A percentile compares a stretch with the other conserved stretches of the same genome.
Conservation (phyloP, 2,113 vertebrate species). For the Corynorhinus townsendii region DNA sequence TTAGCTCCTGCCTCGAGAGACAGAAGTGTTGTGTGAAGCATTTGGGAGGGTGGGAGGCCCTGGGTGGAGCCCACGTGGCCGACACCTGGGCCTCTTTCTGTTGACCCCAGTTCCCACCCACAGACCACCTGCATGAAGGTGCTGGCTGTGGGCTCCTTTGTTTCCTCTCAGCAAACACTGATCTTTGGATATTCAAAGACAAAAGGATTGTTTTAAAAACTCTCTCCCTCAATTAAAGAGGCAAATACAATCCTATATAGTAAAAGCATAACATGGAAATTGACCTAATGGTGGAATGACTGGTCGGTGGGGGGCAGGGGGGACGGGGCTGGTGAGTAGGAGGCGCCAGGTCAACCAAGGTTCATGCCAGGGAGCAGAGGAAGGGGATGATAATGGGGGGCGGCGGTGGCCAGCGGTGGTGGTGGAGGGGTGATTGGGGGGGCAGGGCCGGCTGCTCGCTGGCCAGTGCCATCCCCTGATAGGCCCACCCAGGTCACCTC, state of each 20-base stretch:
- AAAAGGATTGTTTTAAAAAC: not conserved
- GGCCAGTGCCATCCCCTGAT: too few relatives aligned
- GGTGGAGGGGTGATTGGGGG: too few relatives aligned
- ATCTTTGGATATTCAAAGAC: not conserved
- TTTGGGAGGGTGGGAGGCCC: not conserved
- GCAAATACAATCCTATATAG: not conserved
- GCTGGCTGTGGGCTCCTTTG: not conserved
- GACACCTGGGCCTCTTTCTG: not conserved
- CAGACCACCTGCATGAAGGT: not conserved
- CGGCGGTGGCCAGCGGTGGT: too few relatives aligned
- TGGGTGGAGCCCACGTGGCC: not conserved
- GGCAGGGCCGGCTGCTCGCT: rapidly evolving
- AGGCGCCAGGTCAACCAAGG: too few relatives aligned
- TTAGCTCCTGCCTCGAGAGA: not conserved
- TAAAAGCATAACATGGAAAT: too few relatives aligned
- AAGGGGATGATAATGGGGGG: too few relatives aligned
- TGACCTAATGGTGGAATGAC: rapidly evolving
- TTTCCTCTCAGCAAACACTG: conserved; percentile 1
- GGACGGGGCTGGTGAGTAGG: too few relatives aligned
- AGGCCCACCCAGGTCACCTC: too few relatives aligned
- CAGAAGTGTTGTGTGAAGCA: not conserved
- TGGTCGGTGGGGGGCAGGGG: too few relatives aligned
- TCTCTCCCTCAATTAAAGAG: not conserved
- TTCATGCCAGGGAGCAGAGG: too few relatives aligned
- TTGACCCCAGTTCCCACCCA: not conserved